Conservation (phyloP, 2,113 vertebrate species). For the Carassius auratus region DNA sequence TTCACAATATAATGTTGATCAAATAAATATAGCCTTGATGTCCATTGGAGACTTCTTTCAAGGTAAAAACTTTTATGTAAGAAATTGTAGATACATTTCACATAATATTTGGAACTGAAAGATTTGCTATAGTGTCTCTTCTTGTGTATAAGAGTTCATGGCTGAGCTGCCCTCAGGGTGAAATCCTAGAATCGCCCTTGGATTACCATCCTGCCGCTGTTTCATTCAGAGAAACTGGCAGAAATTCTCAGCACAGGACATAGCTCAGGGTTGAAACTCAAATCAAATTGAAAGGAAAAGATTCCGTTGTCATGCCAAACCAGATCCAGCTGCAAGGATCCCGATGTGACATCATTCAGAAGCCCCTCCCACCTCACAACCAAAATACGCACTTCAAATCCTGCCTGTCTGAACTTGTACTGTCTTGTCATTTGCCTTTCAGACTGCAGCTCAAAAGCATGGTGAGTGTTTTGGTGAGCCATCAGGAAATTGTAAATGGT, state of each 20-base stretch:
- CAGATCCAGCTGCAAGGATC: not conserved
- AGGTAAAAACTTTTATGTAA: not conserved
- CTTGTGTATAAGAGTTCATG: not conserved
- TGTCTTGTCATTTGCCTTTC: not conserved
- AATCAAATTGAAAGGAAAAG: not conserved
- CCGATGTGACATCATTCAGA: not conserved
- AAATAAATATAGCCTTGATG: no score
- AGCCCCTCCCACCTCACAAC: not conserved
- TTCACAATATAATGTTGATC: no score
- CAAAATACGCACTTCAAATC: not conserved
- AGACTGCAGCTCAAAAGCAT: not conserved
- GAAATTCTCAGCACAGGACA: slow-evolving; percentile 22
- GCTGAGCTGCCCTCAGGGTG: not conserved
- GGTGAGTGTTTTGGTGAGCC: not conserved
- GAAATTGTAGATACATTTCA: not conserved
- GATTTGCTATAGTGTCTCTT: not conserved
- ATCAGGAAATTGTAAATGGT: not conserved
- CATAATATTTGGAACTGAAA: slow-evolving; percentile 31
- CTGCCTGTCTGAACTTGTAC: not conserved
- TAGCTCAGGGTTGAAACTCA: not conserved
- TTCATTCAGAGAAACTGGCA: slow-evolving; percentile 26
- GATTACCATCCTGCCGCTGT: slow-evolving; percentile 2
- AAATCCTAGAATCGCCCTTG: not conserved
- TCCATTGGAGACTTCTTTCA: no score
- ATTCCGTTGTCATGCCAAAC: not conserved